Percentiles rank a stretch among this genome's conserved stretches.
These are phyloP conservation scores for Sminthopsis crassicaudata DNA, from an alignment of 2,113 vertebrate species.

Conservation along the genomic window DNA sequence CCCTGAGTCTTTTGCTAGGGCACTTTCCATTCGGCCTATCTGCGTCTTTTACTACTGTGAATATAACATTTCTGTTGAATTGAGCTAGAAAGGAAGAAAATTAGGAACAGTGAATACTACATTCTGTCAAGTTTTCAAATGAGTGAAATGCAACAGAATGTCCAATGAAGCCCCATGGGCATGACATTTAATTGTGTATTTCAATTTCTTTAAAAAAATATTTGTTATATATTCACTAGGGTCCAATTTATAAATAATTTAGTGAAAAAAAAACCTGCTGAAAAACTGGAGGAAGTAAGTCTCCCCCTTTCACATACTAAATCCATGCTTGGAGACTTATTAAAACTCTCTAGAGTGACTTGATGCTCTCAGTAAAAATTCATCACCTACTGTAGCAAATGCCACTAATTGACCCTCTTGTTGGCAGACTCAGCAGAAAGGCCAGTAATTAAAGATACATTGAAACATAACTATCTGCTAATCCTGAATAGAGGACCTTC, in stretches of 20 bases:
- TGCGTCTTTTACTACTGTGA: neutral
- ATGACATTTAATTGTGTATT: constrained; percentile 5
- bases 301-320: neutral
- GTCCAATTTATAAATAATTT: neutral
- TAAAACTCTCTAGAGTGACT: neutral
- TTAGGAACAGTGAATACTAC: neutral
- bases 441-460: neutral
- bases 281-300: neutral
- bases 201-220: neutral
- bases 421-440: neutral
- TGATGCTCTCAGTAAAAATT: constrained; percentile 31
- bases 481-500: neutral
- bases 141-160: neutral
- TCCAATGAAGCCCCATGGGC: neutral
- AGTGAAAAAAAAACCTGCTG: neutral
- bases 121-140: neutral
- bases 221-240: neutral
- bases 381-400: neutral
- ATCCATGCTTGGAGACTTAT: neutral
- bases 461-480: neutral
- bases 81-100: neutral
- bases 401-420: neutral
- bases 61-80: neutral
- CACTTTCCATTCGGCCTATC: neutral
- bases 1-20: neutral